A percentile compares a stretch with the other conserved stretches of the same genome.
phyloP scores from a whole-genome alignment of 2,113 vertebrate genomes.

The Polyodon spathula region DNA sequence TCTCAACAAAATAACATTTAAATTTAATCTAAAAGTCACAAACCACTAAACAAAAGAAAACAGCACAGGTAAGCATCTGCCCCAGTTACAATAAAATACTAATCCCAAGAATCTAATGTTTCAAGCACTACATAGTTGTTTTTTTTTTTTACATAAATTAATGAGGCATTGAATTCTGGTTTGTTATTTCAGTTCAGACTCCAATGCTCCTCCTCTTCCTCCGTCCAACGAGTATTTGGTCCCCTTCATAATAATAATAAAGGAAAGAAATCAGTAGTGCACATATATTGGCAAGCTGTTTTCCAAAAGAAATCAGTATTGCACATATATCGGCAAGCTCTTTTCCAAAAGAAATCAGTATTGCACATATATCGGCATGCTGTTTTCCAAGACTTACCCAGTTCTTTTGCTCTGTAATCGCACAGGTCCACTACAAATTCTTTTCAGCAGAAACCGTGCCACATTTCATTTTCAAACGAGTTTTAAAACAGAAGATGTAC shows the following conservation, averaged over 20 bases:
- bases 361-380: too few species aligned
- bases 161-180: neutral
- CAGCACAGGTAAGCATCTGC: neutral
- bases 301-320: neutral
- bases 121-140: neutral
- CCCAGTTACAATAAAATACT: neutral
- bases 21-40: neutral
- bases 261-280: conserved; percentile 1
- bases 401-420: too few species aligned
- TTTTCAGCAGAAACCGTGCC: too few species aligned
- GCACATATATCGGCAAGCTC: neutral
- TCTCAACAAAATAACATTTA: neutral
- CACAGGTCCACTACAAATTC: too few species aligned
- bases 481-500: too few species aligned
- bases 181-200: conserved; percentile 15
- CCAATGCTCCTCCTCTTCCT: conserved; percentile 54
- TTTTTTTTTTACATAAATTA: neutral
- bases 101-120: neutral
- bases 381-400: too few species aligned
- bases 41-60: neutral
- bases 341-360: neutral
- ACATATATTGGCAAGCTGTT: neutral
- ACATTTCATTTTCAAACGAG: too few species aligned
- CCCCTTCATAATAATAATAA: conserved; percentile 49
- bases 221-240: conserved; percentile 43